Conservation (phyloP, 2,888 invertebrate genomes). For the Drosophila trichaetosa region DNA sequence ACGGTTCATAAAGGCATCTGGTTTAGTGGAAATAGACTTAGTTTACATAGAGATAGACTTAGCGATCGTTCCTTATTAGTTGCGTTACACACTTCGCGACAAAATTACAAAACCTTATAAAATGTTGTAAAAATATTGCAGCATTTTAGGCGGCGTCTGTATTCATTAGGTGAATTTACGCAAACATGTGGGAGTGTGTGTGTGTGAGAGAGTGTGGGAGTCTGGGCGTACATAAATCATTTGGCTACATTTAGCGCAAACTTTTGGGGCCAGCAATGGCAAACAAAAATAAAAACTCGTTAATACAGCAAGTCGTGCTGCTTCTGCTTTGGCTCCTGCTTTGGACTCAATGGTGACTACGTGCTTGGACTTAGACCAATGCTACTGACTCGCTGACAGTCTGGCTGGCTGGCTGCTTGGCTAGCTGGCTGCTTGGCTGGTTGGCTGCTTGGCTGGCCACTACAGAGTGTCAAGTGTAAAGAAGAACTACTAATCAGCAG, state of each 20-base stretch:
- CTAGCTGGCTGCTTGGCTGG: neutral
- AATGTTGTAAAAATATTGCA: constrained; percentile 40
- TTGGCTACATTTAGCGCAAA: constrained; percentile 65
- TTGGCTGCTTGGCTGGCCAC: constrained; percentile 17
- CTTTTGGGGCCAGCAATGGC: constrained; percentile 55
- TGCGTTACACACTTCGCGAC: neutral
- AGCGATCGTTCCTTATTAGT: neutral
- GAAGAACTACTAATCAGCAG: constrained; percentile 84
- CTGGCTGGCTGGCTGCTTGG: neutral
- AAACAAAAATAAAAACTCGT: constrained; percentile 80
- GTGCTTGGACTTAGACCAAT: constrained; percentile 55
- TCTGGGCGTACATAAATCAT: constrained; percentile 79
- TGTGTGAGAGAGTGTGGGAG: constrained; percentile 1
- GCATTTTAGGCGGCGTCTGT: constrained; percentile 40
- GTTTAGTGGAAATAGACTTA: neutral
- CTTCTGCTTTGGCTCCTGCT: constrained; percentile 38
- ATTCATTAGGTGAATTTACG: constrained; percentile 8
- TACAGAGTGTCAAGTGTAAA: constrained; percentile 79
- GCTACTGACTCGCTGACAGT: constrained; percentile 6
- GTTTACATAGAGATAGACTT: accelerated
- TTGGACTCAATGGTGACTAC: neutral
- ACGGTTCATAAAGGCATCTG: neutral
- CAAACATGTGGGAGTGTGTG: constrained; percentile 7
- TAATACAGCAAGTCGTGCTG: constrained; percentile 59
- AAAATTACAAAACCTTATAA: neutral